Base-by-base conservation (phyloP, 2,888 invertebrate genomes). In the Hesperia comma region DNA sequence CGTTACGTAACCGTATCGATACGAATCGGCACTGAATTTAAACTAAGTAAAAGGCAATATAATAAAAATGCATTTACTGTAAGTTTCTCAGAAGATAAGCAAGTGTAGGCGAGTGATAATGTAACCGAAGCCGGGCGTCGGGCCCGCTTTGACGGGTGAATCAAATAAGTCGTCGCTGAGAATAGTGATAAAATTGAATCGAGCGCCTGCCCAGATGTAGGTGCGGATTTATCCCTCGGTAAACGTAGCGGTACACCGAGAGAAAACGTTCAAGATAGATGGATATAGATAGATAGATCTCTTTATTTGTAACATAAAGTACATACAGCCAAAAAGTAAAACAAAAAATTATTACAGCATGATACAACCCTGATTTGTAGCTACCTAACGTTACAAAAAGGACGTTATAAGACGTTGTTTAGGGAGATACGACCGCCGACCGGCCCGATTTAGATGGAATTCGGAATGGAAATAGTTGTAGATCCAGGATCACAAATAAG, bases 171-270 rank as follows among this genome's bases (percentile, higher is more conserved):
- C 88, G 81, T 80, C 82, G 81, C 78, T 83, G 88, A 86, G 91
- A 90, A 91, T 90, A 85, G 92, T 91, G 92, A 92, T 92, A 92
- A 92, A 92, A 92, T 92, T 89, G 92, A 89, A 90, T 87, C 78
- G 85, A 85, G 86, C 85, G 86, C 84, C 87, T 85, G 89, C 86
- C 88, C 90, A 88, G 90, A 88, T 91, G 90, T 90, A 90, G 86
- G 89, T 79, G 78, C 82, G 87, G 90, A 92, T 92, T 92, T 92
- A 92, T 92, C 90, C 88, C 85, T 81, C 68, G 68, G 43, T 75
- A 73, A 78, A 71, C 71, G 19, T 53, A 26, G 77, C n/a, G 82
- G 63, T 70, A 75, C 80, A 90, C 77, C 21, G 54, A 32, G 66
- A 61, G 61, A 33, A 37, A 0, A 58, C 0, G 14, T 26, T 1